phyloP scores from a whole-genome alignment of 2,113 vertebrate species.

The Nesogale talazaci region DNA sequence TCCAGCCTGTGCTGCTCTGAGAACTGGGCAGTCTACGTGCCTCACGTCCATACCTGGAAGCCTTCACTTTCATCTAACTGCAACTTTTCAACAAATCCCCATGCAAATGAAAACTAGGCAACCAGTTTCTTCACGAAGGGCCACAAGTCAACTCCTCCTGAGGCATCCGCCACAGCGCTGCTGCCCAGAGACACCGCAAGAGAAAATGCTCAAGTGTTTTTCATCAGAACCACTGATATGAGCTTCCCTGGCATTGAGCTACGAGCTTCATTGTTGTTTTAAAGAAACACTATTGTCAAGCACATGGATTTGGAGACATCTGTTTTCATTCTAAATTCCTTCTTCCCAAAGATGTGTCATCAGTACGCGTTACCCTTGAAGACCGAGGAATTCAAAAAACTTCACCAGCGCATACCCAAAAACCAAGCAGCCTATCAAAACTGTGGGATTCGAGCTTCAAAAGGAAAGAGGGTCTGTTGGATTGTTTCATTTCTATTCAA shows the following conservation, averaged over 20 bases:
- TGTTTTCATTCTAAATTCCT: slow-evolving; percentile 81
- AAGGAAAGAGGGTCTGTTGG: not conserved
- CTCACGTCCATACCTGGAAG: slow-evolving; percentile 82
- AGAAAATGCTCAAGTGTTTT: slow-evolving; percentile 72
- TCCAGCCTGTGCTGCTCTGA: slow-evolving; percentile 78
- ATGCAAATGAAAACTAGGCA: slow-evolving; percentile 57
- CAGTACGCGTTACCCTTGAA: slow-evolving; percentile 55
- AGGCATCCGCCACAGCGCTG: slow-evolving; percentile 37
- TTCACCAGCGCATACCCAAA: slow-evolving; percentile 36
- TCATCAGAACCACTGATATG: slow-evolving; percentile 73
- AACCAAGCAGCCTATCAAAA: slow-evolving; percentile 44
- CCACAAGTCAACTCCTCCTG: slow-evolving; percentile 68
- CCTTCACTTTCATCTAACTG: slow-evolving; percentile 76
- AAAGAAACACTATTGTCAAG: slow-evolving; percentile 76
- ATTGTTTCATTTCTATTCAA: not conserved
- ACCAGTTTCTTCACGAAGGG: slow-evolving; percentile 49
- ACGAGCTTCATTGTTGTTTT: slow-evolving; percentile 76
- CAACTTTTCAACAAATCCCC: slow-evolving; percentile 73
- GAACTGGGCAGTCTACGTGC: slow-evolving; percentile 80
- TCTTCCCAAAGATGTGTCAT: slow-evolving; percentile 64
- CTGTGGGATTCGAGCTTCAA: not conserved
- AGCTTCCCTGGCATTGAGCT: slow-evolving; percentile 70
- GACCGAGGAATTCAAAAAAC: slow-evolving; percentile 59
- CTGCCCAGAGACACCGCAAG: not conserved
- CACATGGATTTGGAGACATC: slow-evolving; percentile 76